These are phyloP conservation scores for Drosophila simulans DNA, from an alignment of 1,140 invertebrate species.

Conservation along the genomic window DNA sequence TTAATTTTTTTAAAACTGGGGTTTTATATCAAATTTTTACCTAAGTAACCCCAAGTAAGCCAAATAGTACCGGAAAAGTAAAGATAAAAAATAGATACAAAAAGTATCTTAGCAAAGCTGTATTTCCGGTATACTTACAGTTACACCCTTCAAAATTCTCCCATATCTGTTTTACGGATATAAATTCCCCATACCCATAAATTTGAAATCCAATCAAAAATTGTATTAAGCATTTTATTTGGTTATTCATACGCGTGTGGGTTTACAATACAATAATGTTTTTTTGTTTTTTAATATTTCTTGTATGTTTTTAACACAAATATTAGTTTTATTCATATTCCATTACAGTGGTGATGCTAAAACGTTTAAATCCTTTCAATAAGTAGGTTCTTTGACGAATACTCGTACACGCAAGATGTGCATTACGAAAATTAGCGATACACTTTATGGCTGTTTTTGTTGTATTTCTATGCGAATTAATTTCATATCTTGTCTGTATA, in stretches of 20 bases:
- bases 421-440: conserved; percentile 73
- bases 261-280: conserved; percentile 84
- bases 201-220: neutral
- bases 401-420: conserved; percentile 60
- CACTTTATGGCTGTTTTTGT: conserved; percentile 48
- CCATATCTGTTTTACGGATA: too few species aligned
- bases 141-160: too few species aligned
- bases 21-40: too few species aligned
- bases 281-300: conserved; percentile 50
- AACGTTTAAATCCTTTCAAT: conserved; percentile 65
- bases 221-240: conserved; percentile 83
- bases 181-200: too few species aligned
- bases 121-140: too few species aligned
- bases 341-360: conserved; percentile 69
- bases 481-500: conserved; percentile 47
- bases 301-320: conserved; percentile 78
- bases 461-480: conserved; percentile 35
- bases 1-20: too few species aligned
- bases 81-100: too few species aligned
- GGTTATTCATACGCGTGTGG: conserved; percentile 83
- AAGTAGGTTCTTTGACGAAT: conserved; percentile 55
- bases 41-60: too few species aligned
- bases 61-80: too few species aligned
- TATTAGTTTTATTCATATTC: conserved; percentile 70
- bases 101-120: too few species aligned